Evolutionary conservation across 2,113 vertebrate genomes (phyloP).

Genomic region (Neodontobutis hainanensis): DNA sequence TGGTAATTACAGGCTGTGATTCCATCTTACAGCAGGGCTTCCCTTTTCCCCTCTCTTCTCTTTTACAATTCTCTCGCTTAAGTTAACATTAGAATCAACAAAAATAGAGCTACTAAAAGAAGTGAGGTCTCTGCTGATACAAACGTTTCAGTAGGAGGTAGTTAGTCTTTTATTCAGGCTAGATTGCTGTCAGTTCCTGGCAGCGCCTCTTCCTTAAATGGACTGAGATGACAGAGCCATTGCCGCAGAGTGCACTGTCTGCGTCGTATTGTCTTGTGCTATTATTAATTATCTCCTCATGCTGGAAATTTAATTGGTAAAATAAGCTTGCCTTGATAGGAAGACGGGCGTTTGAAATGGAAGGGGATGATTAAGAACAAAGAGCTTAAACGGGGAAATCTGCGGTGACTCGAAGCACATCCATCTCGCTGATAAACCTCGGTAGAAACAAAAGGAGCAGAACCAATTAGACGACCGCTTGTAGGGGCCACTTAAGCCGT

Average conservation of each 20-base stretch:
- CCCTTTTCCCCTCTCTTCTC: conserved; percentile 28
- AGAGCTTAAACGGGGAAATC: conserved; percentile 12
- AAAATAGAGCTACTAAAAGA: conserved; percentile 20
- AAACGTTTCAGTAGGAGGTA: conserved; percentile 54
- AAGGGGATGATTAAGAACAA: conserved; percentile 6
- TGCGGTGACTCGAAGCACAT: conserved; percentile 21
- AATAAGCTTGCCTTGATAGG: conserved; percentile 5
- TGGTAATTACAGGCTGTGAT: conserved; percentile 66
- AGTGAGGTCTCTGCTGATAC: conserved; percentile 11
- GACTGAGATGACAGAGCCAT: conserved; percentile 60
- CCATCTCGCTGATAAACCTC: background rate
- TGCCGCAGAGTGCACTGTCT: conserved; percentile 49
- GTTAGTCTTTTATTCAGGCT: conserved; percentile 58
- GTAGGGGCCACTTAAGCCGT: conserved; percentile 25
- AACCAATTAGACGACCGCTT: conserved; percentile 19
- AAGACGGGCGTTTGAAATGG: conserved; percentile 16
- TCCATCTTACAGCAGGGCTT: conserved; percentile 24
- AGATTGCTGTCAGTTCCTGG: conserved; percentile 53
- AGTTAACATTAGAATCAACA: conserved; percentile 27
- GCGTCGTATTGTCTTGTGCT: conserved; percentile 25
- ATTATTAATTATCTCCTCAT: conserved; percentile 14
- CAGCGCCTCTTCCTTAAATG: conserved; percentile 59
- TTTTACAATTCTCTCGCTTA: conserved; percentile 24
- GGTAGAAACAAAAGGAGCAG: conserved; percentile 20
- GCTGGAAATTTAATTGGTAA: conserved; percentile 17